Evolutionary conservation across 2,113 vertebrate genomes (phyloP).

Genomic region (Seriola rivoliana): DNA sequence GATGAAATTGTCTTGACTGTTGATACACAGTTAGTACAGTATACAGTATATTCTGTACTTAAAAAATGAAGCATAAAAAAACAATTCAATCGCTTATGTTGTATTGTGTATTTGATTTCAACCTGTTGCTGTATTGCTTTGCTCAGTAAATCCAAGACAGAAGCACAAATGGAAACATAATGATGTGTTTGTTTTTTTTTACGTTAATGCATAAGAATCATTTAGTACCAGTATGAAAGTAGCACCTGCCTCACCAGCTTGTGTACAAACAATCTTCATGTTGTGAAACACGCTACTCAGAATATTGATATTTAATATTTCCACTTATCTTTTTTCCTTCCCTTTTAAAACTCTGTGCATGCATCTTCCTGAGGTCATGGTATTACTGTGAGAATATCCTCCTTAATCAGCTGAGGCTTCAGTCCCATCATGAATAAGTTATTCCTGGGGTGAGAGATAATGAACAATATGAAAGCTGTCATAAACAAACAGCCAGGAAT

Average conservation of each 20-base stretch:
- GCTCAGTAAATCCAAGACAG: background rate
- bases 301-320: conserved; percentile 4
- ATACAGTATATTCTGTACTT: background rate
- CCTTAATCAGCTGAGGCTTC: conserved; percentile 1
- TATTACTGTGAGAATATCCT: background rate
- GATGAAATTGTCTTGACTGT: background rate
- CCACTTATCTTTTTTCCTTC: conserved; percentile 9
- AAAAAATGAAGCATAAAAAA: background rate
- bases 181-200: background rate
- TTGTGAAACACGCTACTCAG: background rate
- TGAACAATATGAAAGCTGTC: conserved; percentile 40
- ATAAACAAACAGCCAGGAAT: conserved; percentile 37
- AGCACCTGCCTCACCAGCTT: background rate
- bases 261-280: background rate
- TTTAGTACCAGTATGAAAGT: background rate
- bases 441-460: conserved; percentile 34
- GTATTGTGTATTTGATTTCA: background rate
- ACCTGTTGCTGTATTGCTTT: background rate
- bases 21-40: background rate
- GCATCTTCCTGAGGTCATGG: background rate
- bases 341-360: background rate
- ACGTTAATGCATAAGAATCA: background rate
- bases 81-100: background rate
- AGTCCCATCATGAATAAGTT: conserved; percentile 15
- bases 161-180: background rate